Evolutionary conservation across 2,797 vertebrate species (phyloP).

Genomic region (Hippocampus kuda): DNA sequence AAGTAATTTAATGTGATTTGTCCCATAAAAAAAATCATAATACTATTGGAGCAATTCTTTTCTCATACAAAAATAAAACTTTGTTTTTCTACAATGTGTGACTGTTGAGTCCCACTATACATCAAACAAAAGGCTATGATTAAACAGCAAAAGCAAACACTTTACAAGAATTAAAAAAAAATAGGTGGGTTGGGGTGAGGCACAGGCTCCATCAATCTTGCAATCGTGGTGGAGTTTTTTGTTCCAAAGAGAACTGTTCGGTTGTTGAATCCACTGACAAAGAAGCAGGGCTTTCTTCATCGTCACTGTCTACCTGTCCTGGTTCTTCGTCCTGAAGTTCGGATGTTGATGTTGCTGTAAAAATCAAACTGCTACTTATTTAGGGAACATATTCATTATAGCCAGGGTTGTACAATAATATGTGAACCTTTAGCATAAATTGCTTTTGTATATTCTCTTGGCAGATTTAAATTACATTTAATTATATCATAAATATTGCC

Average conservation of each 20-base stretch:
- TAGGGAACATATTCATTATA: no score
- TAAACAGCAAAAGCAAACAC: not conserved
- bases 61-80: constrained; percentile 10
- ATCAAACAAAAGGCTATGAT: not conserved
- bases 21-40: no score
- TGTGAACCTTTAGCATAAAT: not conserved
- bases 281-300: constrained; percentile 2
- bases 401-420: no score
- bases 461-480: not conserved
- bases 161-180: not conserved
- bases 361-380: not conserved
- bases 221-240: not conserved
- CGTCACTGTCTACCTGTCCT: not conserved
- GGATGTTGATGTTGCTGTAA: not conserved
- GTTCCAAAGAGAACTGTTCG: constrained; percentile 1
- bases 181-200: not conserved
- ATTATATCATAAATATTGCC: not conserved
- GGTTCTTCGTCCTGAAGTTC: constrained; percentile 3
- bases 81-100: constrained; percentile 1
- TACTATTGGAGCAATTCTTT: not conserved
- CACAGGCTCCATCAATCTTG: not conserved
- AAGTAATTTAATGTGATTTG: not conserved
- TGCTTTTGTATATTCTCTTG: not conserved
- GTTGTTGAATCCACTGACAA: constrained; percentile 4
- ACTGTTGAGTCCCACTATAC: not conserved